A percentile compares a stretch with the other conserved stretches of the same genome.
Evolutionary conservation across 2,113 vertebrate genomes (phyloP).

Genomic region (Picathartes gymnocephalus): DNA sequence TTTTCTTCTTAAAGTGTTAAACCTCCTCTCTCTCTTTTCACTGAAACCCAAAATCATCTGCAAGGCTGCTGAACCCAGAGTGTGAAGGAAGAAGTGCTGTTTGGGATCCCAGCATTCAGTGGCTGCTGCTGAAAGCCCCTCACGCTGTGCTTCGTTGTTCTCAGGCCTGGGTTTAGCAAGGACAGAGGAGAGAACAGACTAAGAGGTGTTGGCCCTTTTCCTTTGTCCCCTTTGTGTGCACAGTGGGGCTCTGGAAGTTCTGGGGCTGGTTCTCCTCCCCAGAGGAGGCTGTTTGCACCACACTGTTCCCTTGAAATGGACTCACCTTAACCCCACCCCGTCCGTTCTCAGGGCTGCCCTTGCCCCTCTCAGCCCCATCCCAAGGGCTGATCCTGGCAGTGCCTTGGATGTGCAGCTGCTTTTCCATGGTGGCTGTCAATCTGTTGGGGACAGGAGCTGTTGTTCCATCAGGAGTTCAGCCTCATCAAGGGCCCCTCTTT

Average conservation of each 20-base stretch:
- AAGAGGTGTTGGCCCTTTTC: not conserved
- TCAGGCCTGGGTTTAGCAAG: not conserved
- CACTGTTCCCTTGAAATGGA: not conserved
- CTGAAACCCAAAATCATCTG: not conserved
- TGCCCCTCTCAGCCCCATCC: not conserved
- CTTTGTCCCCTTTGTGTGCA: not conserved
- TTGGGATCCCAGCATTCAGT: not conserved
- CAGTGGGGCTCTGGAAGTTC: not conserved
- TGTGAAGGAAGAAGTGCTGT: accelerated
- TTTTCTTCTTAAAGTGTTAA: not conserved
- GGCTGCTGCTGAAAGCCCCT: not conserved
- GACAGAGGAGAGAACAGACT: not conserved
- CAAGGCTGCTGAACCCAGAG: not conserved
- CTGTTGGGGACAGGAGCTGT: not conserved
- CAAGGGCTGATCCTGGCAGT: not conserved
- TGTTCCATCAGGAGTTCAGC: not conserved
- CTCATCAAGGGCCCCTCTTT: not conserved
- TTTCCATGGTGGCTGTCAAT: not conserved
- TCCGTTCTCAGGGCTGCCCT: not conserved
- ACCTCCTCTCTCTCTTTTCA: not conserved
- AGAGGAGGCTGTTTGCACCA: not conserved
- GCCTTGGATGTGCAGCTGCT: not conserved
- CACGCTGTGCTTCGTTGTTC: accelerated
- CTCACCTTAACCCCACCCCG: not conserved
- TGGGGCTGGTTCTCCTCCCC: not conserved